Evolutionary conservation across 2,113 vertebrate genomes (phyloP).

Genomic region (Chunga burmeisteri): DNA sequence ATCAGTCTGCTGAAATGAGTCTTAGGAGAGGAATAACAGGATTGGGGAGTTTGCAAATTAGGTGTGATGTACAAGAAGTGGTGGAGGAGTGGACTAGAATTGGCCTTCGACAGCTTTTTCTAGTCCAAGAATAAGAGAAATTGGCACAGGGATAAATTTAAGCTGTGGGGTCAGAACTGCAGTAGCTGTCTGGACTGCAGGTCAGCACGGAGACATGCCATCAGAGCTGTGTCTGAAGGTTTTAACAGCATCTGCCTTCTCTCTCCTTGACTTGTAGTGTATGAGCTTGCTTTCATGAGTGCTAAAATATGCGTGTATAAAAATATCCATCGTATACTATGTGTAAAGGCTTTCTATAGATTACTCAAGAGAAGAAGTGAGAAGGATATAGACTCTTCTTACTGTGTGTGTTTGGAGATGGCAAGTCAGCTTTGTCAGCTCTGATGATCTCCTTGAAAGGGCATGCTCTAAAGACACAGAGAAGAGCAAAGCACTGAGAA

Average conservation of each 20-base stretch:
- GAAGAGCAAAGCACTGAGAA: neutral
- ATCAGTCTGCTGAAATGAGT: neutral
- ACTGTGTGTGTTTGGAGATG: neutral
- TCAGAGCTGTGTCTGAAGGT: neutral
- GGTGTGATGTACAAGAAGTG: neutral
- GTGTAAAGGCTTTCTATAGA: neutral
- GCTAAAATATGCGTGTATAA: neutral
- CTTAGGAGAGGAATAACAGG: neutral
- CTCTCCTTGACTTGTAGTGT: neutral
- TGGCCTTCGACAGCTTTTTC: neutral
- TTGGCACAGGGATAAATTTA: neutral
- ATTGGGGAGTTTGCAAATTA: constrained; percentile 11
- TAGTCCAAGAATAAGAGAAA: neutral
- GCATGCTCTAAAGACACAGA: neutral
- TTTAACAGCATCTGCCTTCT: neutral
- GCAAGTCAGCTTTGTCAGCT: constrained; percentile 4
- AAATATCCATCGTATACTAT: neutral
- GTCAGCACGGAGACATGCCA: neutral
- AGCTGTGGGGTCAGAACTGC: neutral
- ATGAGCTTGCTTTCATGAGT: neutral
- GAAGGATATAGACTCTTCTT: neutral
- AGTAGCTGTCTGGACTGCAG: neutral
- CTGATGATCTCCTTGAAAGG: neutral
- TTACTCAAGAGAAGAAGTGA: neutral
- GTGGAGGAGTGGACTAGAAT: neutral